Evolutionary conservation across 2,797 vertebrate genomes (phyloP).

Genomic region (Erpetoichthys calabaricus): DNA sequence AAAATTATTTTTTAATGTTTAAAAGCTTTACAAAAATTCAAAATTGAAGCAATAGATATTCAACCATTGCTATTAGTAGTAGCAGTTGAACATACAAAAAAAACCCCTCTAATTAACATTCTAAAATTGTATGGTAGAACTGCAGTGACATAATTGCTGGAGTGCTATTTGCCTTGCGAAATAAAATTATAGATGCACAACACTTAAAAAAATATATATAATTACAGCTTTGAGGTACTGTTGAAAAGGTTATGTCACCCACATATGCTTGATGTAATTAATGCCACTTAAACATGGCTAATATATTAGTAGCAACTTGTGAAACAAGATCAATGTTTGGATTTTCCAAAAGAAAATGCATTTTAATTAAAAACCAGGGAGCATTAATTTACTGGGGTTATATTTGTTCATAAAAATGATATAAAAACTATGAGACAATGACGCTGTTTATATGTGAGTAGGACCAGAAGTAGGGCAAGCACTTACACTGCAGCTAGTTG

Average conservation of each 20-base stretch:
- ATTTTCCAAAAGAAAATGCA: conserved; percentile 13
- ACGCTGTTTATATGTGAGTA: background rate
- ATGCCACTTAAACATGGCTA: conserved; percentile 33
- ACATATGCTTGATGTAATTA: conserved; percentile 31
- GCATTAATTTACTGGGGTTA: conserved; percentile 22
- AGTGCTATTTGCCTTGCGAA: conserved; percentile 33
- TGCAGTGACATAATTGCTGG: conserved; percentile 34
- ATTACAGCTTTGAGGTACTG: conserved; percentile 32
- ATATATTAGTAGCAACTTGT: conserved; percentile 10
- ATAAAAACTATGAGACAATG: conserved; percentile 1
- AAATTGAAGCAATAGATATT: conserved; percentile 16
- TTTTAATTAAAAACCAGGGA: conserved; percentile 14
- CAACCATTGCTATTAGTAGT: conserved; percentile 16
- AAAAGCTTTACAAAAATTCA: too few relatives aligned
- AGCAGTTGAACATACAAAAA: conserved; percentile 17
- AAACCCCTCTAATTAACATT: conserved; percentile 30
- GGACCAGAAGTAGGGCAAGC: background rate
- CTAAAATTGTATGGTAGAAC: conserved; percentile 22
- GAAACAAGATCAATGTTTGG: conserved; percentile 16
- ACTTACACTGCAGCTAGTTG: background rate
- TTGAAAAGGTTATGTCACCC: conserved; percentile 33
- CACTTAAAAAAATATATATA: conserved; percentile 32
- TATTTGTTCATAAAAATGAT: conserved; percentile 19
- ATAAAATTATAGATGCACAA: conserved; percentile 37
- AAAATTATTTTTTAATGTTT: too few relatives aligned